phyloP scores from a whole-genome alignment of 2,888 invertebrate genomes.

The Chymomyza fuscimana region DNA sequence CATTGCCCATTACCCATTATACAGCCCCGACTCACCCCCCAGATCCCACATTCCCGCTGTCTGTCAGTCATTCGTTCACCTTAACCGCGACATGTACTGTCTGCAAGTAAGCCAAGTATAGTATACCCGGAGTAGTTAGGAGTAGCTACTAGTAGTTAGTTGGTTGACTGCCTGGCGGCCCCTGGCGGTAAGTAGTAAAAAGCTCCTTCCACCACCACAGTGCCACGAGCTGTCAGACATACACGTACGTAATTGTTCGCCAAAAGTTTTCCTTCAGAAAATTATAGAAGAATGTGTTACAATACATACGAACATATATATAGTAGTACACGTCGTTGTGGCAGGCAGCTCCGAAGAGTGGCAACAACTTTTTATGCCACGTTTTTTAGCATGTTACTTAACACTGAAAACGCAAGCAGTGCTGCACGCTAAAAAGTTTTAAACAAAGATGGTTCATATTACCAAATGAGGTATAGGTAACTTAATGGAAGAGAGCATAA shows the following conservation, averaged over 20 bases:
- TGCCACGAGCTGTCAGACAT: slow-evolving; percentile 32
- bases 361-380: slow-evolving; percentile 41
- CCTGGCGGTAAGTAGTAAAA: slow-evolving; percentile 48
- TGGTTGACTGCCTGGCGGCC: slow-evolving; percentile 31
- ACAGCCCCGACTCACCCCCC: background rate
- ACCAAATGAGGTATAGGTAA: no score
- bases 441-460: no score
- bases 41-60: slow-evolving; percentile 20
- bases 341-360: slow-evolving; percentile 25
- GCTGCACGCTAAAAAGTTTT: slow-evolving; percentile 9
- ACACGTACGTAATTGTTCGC: slow-evolving; percentile 70
- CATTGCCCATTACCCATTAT: background rate
- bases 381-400: background rate
- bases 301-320: background rate
- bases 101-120: slow-evolving; percentile 30
- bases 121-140: background rate
- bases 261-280: slow-evolving; percentile 67
- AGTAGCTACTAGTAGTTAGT: slow-evolving; percentile 43
- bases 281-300: slow-evolving; percentile 54
- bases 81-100: slow-evolving; percentile 62
- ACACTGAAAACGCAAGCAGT: slow-evolving; percentile 23
- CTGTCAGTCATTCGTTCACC: slow-evolving; percentile 67
- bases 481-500: no score
- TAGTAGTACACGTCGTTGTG: slow-evolving; percentile 40
- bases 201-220: slow-evolving; percentile 20